Evolutionary conservation across 2,113 vertebrate species (phyloP), one percentile per base, ranked within the genome.

Genomic region (Mesitornis unicolor): DNA sequence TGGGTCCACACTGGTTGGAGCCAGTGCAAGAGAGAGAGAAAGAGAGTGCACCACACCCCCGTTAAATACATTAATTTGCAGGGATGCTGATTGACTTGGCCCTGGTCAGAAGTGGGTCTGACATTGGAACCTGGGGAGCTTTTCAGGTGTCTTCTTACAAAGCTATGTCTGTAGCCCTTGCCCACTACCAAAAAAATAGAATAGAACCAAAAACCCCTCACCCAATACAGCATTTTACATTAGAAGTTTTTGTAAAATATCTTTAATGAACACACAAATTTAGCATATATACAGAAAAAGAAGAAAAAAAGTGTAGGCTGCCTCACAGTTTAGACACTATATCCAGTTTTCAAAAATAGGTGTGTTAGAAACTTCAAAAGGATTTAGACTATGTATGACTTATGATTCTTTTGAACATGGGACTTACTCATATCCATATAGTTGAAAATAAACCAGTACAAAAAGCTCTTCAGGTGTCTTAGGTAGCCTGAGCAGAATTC

Each of bases 321-420:
- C 25, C 16, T 79, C 3, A 1, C 0, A 6, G 2, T 50, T 64
- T 38, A 51, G 13, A 51, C 7, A 29, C 10, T 15, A 36, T 2
- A 31, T 51, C 13, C 3, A 45, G 15, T 57, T 60, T 74, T 8
- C 0, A n/a, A 29, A 60, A 78, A 76, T 40, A 1, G 0, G 5
- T 11, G 8, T 29, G 4, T 42, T 29, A n/a, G 9, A 82, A 53
- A 60, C 3, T 20, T 91, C 26, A 67, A n/a, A 22, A 65, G n/a
- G 4, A 48, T 24, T 56, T 57, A 18, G 13, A 16, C 13, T 28
- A 48, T 4, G 2, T 83, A 20, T 7, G 15, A 45, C 2, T 74
- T 64, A 36, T 59, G 40, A 78, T 1, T 3, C 3, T 56, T 76
- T 47, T 35, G 20, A 61, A 79, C 75, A 50, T 19, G 5, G 3